Evolutionary conservation across 2,888 invertebrate genomes (phyloP).

Genomic region (Oscheius sp.): DNA sequence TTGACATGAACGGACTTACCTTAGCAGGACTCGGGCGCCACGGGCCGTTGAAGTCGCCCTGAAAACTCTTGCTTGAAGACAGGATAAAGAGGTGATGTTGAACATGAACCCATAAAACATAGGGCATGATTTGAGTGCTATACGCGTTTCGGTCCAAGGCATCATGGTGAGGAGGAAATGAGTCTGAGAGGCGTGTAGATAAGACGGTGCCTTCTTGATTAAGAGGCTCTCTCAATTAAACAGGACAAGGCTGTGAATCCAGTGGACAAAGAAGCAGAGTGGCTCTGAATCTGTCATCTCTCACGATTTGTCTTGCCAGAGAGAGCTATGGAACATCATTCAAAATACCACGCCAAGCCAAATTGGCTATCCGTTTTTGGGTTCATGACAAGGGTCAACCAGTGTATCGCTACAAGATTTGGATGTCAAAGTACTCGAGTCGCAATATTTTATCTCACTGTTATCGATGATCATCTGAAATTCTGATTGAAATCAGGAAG

Average conservation of each 20-base stretch:
- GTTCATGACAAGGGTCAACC: neutral
- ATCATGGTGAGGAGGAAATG: conserved; percentile 19
- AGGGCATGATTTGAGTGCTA: neutral
- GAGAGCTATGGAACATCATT: conserved; percentile 27
- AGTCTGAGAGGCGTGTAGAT: conserved; percentile 13
- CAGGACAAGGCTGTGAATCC: conserved; percentile 25
- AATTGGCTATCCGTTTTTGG: conserved; percentile 32
- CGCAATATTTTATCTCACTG: no score
- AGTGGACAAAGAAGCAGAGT: conserved; percentile 6
- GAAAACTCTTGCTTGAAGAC: neutral
- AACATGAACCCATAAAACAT: neutral
- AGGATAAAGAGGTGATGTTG: neutral
- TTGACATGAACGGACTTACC: conserved; percentile 18
- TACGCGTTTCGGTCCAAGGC: neutral
- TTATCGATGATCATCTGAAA: no score
- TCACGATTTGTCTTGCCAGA: conserved; percentile 11
- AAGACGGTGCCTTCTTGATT: conserved; percentile 33
- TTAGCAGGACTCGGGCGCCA: conserved; percentile 16
- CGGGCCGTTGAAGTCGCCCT: conserved; percentile 32
- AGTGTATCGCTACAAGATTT: no score
- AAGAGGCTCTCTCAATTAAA: conserved; percentile 31
- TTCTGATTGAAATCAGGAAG: no score
- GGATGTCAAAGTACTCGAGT: no score
- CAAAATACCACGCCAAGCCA: conserved; percentile 31
- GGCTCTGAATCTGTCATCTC: conserved; percentile 8